A percentile compares a stretch with the other conserved stretches of the same genome.
Conservation (phyloP, 2,113 vertebrate genomes). For the Leucoraja erinaceus region DNA sequence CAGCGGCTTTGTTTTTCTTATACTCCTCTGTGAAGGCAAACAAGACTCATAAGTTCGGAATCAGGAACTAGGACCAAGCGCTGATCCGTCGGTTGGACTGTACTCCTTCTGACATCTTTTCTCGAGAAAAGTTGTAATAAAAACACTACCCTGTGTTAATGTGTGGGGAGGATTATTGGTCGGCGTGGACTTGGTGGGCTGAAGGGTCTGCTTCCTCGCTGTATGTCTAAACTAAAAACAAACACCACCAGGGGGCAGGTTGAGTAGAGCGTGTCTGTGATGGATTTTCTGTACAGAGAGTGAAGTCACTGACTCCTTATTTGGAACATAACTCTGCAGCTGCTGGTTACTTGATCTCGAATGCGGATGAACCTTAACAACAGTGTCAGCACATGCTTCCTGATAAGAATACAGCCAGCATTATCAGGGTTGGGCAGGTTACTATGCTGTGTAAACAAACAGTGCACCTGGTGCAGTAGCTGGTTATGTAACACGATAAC, state of each 20-base stretch:
- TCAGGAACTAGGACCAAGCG: not conserved
- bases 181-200: too few relatives aligned
- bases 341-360: not conserved
- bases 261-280: too few relatives aligned
- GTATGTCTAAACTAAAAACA: too few relatives aligned
- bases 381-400: not conserved
- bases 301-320: not conserved
- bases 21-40: slow-evolving; percentile 23
- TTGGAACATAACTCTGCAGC: not conserved
- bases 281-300: not conserved
- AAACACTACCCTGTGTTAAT: too few relatives aligned
- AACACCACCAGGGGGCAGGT: too few relatives aligned
- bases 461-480: not conserved
- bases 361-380: not conserved
- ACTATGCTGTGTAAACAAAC: too few relatives aligned
- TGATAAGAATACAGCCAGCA: not conserved
- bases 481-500: too few relatives aligned
- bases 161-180: too few relatives aligned
- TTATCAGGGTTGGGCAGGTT: too few relatives aligned
- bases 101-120: not conserved
- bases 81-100: not conserved
- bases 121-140: not conserved
- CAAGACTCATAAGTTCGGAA: not conserved
- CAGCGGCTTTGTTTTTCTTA: not conserved
- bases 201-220: too few relatives aligned